These are phyloP conservation scores for Morelia viridis DNA, from an alignment of 2,797 vertebrate genomes.

Conservation along the genomic window DNA sequence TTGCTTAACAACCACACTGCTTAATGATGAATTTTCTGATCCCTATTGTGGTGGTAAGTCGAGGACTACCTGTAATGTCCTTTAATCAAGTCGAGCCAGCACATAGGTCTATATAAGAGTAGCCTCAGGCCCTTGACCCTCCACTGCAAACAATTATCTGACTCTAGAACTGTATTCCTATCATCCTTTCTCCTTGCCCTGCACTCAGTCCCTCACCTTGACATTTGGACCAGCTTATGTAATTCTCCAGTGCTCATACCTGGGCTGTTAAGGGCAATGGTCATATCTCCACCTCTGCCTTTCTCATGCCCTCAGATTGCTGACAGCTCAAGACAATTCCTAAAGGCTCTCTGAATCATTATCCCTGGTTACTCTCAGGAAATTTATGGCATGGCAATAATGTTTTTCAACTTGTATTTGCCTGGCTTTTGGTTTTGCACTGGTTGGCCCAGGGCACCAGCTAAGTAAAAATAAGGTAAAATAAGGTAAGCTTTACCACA, in stretches of 20 bases:
- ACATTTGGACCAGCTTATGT: not conserved
- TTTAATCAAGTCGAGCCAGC: not conserved
- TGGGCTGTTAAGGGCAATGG: not conserved
- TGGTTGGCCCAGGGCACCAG: not conserved
- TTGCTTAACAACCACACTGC: too few species aligned
- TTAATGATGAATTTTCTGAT: too few species aligned
- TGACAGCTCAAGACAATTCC: not conserved
- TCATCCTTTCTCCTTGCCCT: not conserved
- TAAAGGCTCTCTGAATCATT: not conserved
- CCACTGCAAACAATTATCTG: not conserved
- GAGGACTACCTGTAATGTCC: not conserved
- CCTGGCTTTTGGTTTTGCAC: not conserved
- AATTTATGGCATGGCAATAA: not conserved
- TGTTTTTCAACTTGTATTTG: not conserved
- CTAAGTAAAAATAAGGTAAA: not conserved
- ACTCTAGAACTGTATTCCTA: not conserved
- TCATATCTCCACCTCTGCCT: not conserved
- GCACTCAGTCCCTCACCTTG: not conserved
- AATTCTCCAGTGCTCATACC: not conserved
- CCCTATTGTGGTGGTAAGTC: too few species aligned
- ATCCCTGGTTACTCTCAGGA: not conserved
- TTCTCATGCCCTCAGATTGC: not conserved
- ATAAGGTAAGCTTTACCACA: not conserved
- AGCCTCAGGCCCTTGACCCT: not conserved
- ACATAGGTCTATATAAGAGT: not conserved